phyloP scores from a whole-genome alignment of 2,113 vertebrate species.

The Anoura caudifer region DNA sequence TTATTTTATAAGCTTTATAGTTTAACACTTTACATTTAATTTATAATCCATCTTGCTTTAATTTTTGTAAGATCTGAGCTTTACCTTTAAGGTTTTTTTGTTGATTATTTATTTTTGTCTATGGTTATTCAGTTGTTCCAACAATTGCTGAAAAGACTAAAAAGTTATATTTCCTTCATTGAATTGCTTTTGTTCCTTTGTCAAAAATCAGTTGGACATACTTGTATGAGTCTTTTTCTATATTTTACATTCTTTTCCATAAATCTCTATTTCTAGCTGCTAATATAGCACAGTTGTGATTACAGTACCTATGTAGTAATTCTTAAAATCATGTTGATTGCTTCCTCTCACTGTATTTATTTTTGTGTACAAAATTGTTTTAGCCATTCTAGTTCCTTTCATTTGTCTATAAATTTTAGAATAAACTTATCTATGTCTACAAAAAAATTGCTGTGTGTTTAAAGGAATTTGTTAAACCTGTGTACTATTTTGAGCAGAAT shows the following conservation, averaged over 20 bases:
- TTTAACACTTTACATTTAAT: neutral
- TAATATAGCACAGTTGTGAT: neutral
- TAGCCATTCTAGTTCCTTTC: neutral
- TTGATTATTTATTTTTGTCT: neutral
- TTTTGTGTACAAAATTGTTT: neutral
- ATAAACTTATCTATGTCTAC: neutral
- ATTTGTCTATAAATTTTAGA: neutral
- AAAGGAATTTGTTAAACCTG: neutral
- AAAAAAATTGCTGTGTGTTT: neutral
- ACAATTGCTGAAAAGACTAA: neutral
- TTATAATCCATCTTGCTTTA: neutral
- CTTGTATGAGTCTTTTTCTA: neutral
- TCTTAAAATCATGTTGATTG: neutral
- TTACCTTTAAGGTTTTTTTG: neutral
- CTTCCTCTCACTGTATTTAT: neutral
- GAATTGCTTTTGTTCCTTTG: neutral
- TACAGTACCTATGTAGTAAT: neutral
- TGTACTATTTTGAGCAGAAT: neutral
- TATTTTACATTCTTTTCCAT: neutral
- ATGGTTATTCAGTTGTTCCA: neutral
- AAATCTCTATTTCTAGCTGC: neutral
- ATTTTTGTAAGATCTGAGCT: neutral
- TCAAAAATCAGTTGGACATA: neutral
- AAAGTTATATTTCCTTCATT: neutral
- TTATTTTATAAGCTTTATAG: neutral